phyloP scores from a whole-genome alignment of 1,140 invertebrate species.

The Anastatus disparis region DNA sequence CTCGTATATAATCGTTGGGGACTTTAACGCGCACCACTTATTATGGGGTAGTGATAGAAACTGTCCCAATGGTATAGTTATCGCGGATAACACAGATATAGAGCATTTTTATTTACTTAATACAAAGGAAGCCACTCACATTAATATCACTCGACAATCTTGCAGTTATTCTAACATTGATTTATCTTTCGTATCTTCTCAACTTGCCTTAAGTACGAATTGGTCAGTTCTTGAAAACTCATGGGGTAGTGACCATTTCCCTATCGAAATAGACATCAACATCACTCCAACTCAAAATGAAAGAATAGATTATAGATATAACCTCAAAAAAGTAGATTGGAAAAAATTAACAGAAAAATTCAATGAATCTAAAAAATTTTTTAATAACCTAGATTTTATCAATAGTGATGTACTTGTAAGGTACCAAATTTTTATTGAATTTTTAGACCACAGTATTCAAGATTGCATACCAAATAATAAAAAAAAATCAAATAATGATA shows the following conservation, averaged over 20 bases:
- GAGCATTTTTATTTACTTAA: too few relatives aligned
- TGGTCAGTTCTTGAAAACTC: constrained; percentile 33
- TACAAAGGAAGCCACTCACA: not conserved
- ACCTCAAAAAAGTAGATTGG: not conserved
- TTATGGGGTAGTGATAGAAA: constrained; percentile 12
- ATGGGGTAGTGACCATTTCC: constrained; percentile 44
- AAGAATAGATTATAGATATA: constrained; percentile 28
- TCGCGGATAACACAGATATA: too few relatives aligned
- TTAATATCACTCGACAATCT: not conserved
- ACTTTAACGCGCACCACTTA: constrained; percentile 42
- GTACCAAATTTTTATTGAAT: not conserved
- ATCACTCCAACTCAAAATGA: not conserved
- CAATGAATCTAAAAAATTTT: not conserved
- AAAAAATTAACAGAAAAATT: not conserved
- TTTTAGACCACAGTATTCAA: not conserved
- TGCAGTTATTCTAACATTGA: constrained; percentile 35
- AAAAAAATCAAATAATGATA: not conserved
- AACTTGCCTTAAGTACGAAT: constrained; percentile 7
- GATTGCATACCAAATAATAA: not conserved
- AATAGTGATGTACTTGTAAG: not conserved
- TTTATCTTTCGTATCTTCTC: constrained; percentile 30
- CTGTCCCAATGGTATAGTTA: constrained; percentile 24
- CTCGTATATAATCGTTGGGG: constrained; percentile 32
- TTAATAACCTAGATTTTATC: not conserved
- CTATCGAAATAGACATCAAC: constrained; percentile 35